Base-by-base conservation (phyloP, 2,113 vertebrate species). In the Cyprinus carpio region DNA sequence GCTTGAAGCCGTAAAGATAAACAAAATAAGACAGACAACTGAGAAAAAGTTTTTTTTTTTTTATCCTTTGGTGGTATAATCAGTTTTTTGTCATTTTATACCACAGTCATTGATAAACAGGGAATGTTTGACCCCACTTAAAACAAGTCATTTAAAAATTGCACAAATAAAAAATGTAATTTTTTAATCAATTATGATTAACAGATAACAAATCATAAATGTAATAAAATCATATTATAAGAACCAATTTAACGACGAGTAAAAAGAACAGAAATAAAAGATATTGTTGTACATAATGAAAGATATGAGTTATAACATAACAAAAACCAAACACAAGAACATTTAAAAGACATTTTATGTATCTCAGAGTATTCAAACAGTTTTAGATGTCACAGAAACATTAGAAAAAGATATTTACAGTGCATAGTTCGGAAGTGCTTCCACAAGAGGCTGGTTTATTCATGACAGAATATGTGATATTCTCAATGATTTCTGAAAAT, bases 371-470 rank as follows among this genome's bases (percentile, higher is more conserved):
- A 80, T 82, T 84, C 78, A 76, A 83, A 82, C 85, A 84, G 81
- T 49, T 82, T 65, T 84, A 88, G 25, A 86, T 74, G 27, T 15
- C 34, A 65, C 58, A 65, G 49, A 89, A 67, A 34, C 62, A 86
- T 77, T 77, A 84, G 78, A 87, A 81, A 84, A 20, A 67, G 15
- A 75, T 86, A 89, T 89, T 86, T 88, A 89, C 87, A 89, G 87
- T 89, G 88, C 87, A 88, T 89, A 87, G 87, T 86, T 71, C 85
- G 83, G 87, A 89, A 85, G 84, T 89, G 88, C 88, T 85, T 77
- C 72, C 16, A 69, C 49, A 75, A 43, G 16, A 84, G 79, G 79
- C 34, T 58, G 83, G 75, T 81, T 83, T 75, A 64, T 40, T 60
- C 49, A 40, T n/a, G 74, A 58, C 62, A 51, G 72, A 40, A 40